Percentiles rank a stretch among this genome's conserved stretches.
Conservation (phyloP, 2,888 invertebrate genomes). For the Dione juno region DNA sequence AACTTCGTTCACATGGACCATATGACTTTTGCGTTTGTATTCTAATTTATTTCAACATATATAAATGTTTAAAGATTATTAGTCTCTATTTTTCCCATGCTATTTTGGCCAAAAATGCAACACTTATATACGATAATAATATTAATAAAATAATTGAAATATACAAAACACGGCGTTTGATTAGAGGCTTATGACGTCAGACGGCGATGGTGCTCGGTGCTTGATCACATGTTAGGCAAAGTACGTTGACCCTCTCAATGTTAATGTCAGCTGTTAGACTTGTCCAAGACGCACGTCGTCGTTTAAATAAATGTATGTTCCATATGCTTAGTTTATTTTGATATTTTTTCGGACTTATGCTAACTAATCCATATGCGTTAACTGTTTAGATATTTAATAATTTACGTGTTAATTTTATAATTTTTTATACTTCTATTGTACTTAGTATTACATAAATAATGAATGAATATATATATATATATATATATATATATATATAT, state of each 20-base stretch:
- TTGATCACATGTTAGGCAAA: constrained; percentile 43
- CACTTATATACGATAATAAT: not conserved
- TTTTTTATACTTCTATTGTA: too few relatives aligned
- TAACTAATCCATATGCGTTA: not conserved
- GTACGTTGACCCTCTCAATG: constrained; percentile 72
- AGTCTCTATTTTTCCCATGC: not conserved
- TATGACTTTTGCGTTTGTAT: too few relatives aligned
- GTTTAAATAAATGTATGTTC: not conserved
- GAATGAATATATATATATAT: too few relatives aligned
- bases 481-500: too few relatives aligned
- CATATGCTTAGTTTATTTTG: not conserved
- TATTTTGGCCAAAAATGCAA: not conserved
- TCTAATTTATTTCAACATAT: too few relatives aligned
- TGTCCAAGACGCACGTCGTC: constrained; percentile 40
- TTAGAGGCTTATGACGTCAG: constrained; percentile 58
- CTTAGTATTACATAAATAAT: too few relatives aligned
- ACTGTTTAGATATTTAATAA: too few relatives aligned
- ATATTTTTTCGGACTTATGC: not conserved
- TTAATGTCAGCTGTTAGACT: constrained; percentile 70
- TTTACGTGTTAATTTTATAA: too few relatives aligned
- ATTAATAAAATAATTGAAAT: constrained; percentile 28
- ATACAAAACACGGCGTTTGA: constrained; percentile 29
- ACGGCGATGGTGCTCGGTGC: constrained; percentile 58
- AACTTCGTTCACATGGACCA: too few relatives aligned
- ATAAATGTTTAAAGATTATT: not conserved